Conservation (phyloP, 2,888 invertebrate genomes). For the Adineta ricciae region DNA sequence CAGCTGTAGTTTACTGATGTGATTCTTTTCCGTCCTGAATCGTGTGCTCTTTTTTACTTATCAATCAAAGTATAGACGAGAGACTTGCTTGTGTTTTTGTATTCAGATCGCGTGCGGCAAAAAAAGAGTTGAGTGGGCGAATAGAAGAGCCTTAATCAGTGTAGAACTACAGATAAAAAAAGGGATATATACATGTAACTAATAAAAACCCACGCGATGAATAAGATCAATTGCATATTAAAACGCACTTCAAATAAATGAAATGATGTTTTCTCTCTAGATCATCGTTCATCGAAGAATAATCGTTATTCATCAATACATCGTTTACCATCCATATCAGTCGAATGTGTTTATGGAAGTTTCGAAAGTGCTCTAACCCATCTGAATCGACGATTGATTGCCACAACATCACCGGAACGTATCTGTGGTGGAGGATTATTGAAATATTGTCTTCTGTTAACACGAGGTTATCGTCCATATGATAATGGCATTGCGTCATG, state of each 20-base stretch:
- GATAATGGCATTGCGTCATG: slow-evolving; percentile 62
- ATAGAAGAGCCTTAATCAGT: neutral
- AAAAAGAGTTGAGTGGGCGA: neutral
- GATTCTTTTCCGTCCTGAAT: neutral
- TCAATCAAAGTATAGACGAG: neutral
- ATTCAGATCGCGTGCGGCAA: neutral
- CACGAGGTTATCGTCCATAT: slow-evolving; percentile 81
- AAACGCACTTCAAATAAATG: too few relatives aligned
- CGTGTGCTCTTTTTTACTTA: neutral
- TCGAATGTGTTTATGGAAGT: slow-evolving; percentile 91
- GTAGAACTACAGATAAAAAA: neutral
- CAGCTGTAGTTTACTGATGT: neutral
- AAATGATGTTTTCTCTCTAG: neutral
- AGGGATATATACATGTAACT: neutral
- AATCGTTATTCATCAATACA: neutral
- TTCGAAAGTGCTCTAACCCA: slow-evolving; percentile 89
- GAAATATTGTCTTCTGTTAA: slow-evolving; percentile 93
- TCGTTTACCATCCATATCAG: slow-evolving; percentile 45
- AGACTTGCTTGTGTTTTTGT: neutral
- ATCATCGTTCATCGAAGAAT: neutral
- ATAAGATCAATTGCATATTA: too few relatives aligned
- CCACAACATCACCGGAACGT: slow-evolving; percentile 93
- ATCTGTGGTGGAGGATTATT: slow-evolving; percentile 94
- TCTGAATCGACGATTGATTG: slow-evolving; percentile 87
- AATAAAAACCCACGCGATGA: neutral